Base-by-base conservation (phyloP, 2,797 vertebrate species). In the Takifugu ocellatus region DNA sequence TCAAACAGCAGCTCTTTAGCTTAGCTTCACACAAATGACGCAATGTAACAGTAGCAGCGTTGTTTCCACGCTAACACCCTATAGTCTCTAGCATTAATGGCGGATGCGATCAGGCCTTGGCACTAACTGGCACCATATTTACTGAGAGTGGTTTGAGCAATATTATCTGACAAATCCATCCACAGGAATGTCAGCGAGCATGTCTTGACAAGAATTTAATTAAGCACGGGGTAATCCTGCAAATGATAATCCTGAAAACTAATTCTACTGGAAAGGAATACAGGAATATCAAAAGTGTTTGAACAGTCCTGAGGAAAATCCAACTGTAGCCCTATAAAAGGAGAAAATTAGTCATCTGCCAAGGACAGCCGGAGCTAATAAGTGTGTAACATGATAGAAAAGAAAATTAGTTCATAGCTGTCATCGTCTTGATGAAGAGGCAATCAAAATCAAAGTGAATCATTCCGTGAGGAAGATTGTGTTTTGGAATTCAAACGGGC, bases 381-480 rank as follows among this genome's bases (percentile, higher is more conserved):
- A 90, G 75, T 85, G 86, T 88, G 85, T 86, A 87, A 88, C 83
- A 83, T 80, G 78, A 89, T 87, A 80, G 81, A 87, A 87, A 80
- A 70, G 79, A 86, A 84, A 88, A 88, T 88, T 82, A 87, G 79
- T 84, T 87, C 87, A 87, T 87, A 84, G 86, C 84, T 84, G 79
- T 84, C 86, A 85, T 83, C 76, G 67, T 82, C 74, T 78, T 89
- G 89, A 90, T 89, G 88, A 90, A 91, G 87, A 90, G 86, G 81
- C 87, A 87, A 90, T 90, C 88, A 89, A 81, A 90, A 86, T 89
- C 86, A 90, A 87, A 87, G 79, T 84, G 85, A 90, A 91, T 87
- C 84, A 88, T 84, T 88, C 79, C 54, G 60, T 77, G 83, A 88
- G 87, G 84, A 84, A 81, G 85, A 86, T 79, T 87, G 86, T 86